These are phyloP conservation scores for Zhuqinia jingwanae DNA, from an alignment of 2,888 invertebrate species.

Conservation along the genomic window DNA sequence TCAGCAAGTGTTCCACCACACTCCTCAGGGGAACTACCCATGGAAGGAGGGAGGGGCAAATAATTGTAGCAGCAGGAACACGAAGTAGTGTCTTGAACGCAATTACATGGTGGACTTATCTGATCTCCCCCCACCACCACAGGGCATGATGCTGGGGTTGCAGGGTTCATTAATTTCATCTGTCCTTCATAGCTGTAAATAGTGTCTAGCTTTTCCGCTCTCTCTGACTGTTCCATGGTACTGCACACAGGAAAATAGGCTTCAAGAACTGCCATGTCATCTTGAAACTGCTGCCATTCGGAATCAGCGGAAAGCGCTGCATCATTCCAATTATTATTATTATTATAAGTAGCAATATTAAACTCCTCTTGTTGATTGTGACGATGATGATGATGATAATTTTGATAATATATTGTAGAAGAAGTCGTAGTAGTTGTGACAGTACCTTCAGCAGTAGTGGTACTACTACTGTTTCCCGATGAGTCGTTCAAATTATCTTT, in stretches of 20 bases:
- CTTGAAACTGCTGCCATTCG: slow-evolving; percentile 25
- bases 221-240: slow-evolving; percentile 25
- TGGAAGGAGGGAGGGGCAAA: neutral
- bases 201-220: slow-evolving; percentile 23
- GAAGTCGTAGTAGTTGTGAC: neutral
- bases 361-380: neutral
- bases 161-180: slow-evolving; percentile 14
- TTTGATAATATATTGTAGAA: neutral
- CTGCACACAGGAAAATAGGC: neutral
- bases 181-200: slow-evolving; percentile 40
- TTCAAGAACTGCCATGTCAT: slow-evolving; percentile 38
- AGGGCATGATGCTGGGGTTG: neutral
- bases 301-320: neutral
- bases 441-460: slow-evolving; percentile 24
- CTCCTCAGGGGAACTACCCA: neutral
- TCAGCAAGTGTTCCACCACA: neutral
- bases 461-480: neutral
- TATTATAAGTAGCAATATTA: neutral
- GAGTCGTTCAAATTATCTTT: neutral
- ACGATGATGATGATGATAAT: slow-evolving; percentile 4
- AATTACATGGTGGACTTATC: slow-evolving; percentile 5
- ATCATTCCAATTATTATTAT: slow-evolving; percentile 14
- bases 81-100: neutral
- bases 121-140: neutral
- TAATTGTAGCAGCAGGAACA: slow-evolving; percentile 44